A percentile compares a stretch with the other conserved stretches of the same genome.
phyloP scores from a whole-genome alignment of 2,888 invertebrate species.

The Nipponacmea schrenckii region DNA sequence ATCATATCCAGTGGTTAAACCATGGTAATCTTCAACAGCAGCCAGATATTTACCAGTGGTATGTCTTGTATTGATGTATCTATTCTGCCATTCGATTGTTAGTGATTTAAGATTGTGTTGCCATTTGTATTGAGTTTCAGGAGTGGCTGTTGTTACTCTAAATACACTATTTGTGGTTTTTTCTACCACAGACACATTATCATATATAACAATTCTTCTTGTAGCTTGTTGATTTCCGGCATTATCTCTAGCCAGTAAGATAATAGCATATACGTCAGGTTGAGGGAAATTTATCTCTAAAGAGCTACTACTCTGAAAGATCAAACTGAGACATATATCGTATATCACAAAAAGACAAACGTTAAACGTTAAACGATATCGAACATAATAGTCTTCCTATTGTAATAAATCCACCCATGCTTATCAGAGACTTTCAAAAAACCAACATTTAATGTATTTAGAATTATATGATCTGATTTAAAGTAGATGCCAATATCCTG shows the following conservation, averaged over 20 bases:
- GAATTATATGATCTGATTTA: too few relatives aligned
- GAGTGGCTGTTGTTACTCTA: constrained; percentile 12
- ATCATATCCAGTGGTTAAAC: constrained; percentile 22
- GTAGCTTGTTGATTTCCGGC: constrained; percentile 21
- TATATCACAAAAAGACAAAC: too few relatives aligned
- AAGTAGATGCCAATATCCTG: too few relatives aligned
- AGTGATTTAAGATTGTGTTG: neutral
- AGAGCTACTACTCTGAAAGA: too few relatives aligned
- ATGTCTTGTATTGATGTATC: constrained; percentile 18
- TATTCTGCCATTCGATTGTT: constrained; percentile 12
- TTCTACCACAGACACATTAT: constrained; percentile 12
- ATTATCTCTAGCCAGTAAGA: constrained; percentile 18
- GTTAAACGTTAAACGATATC: too few relatives aligned
- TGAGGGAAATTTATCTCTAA: too few relatives aligned
- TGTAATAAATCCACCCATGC: too few relatives aligned
- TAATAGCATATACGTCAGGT: constrained; percentile 22
- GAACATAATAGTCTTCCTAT: too few relatives aligned
- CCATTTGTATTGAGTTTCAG: constrained; percentile 19
- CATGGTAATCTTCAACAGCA: constrained; percentile 2
- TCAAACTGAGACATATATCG: too few relatives aligned
- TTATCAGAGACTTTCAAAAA: too few relatives aligned
- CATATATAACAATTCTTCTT: constrained; percentile 20
- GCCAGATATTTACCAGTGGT: constrained; percentile 14
- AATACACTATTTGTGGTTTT: neutral
- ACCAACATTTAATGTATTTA: too few relatives aligned